Base-by-base conservation (phyloP, 2,113 vertebrate species). In the Symphodus melops region DNA sequence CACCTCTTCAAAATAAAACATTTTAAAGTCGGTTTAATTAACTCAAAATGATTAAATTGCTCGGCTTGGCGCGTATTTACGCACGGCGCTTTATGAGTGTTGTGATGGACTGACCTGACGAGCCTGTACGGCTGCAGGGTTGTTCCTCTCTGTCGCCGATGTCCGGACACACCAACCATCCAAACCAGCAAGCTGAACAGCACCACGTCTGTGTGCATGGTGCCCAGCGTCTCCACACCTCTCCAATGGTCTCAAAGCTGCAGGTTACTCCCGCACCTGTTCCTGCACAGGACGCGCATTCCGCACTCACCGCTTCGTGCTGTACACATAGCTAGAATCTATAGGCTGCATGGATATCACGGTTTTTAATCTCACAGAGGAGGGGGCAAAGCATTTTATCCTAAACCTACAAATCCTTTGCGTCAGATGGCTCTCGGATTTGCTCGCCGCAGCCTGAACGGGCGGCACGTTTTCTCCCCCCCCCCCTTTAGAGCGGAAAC, bases 341-440 rank as follows among this genome's bases (percentile, higher is more conserved):
- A 73, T 68, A 72, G 17, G 48, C 48, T 51, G 48, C 72, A 75
- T 79, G 33, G 36, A 72, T 53, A 17, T 90, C 87, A 86, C 91
- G 86, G 91, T 90, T 88, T 95, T 94, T 95, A 95, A 96, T 96
- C 95, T 96, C 82, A 91, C 83, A 92, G 94, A 91, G 88, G 69
- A 91, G 95, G 91, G 20, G 53, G 79, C 4, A 13, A 49, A 19
- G 72, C 25, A 95, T 95, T 96, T 95, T 95, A 89, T 91, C 93
- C 93, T 95, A 95, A 96, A 95, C 93, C 95, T 93, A 90, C 93
- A 96, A 96, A 95, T 95, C 95, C 85, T 92, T 93, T 91, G 93
- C 92, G 95, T 97, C 96, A 96, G 93, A 95, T 93, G 93, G 90
- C 90, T 92, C 90, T 92, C 90, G 94, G 95, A 96, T 97, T 79